Conservation (phyloP, 1,140 invertebrate genomes). For the Frieseomelitta varia region DNA sequence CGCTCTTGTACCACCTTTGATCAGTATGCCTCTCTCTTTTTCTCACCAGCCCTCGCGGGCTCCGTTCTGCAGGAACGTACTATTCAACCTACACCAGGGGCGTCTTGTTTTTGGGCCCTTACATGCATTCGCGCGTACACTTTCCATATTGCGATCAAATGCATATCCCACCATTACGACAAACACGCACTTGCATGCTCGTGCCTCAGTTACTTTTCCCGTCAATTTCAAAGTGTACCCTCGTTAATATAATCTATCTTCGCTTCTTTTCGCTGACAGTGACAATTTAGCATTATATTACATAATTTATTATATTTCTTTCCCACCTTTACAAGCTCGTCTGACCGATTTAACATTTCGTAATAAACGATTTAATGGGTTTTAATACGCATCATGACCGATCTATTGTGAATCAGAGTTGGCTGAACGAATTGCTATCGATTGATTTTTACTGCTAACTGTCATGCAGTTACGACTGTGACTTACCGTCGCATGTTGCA, state of each 20-base stretch:
- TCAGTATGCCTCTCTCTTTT: constrained; percentile 36
- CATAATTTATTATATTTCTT: constrained; percentile 38
- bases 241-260: background rate
- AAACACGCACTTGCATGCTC: background rate
- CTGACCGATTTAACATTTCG: background rate
- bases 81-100: constrained; percentile 28
- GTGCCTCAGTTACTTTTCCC: background rate
- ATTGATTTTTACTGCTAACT: constrained; percentile 25
- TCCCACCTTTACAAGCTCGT: background rate
- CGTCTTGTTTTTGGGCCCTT: constrained; percentile 28
- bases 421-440: constrained; percentile 21
- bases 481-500: constrained; percentile 8
- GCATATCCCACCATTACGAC: background rate
- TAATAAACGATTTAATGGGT: background rate
- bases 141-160: background rate
- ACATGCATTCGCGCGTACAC: background rate
- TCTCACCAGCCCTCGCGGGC: constrained; percentile 51
- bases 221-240: background rate
- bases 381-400: background rate
- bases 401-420: background rate
- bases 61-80: constrained; percentile 52
- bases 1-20: constrained; percentile 28
- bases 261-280: background rate
- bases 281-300: constrained; percentile 6
- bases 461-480: background rate